These are phyloP conservation scores for Oophaga sylvatica DNA, from an alignment of 2,797 vertebrate genomes.

Conservation along the genomic window DNA sequence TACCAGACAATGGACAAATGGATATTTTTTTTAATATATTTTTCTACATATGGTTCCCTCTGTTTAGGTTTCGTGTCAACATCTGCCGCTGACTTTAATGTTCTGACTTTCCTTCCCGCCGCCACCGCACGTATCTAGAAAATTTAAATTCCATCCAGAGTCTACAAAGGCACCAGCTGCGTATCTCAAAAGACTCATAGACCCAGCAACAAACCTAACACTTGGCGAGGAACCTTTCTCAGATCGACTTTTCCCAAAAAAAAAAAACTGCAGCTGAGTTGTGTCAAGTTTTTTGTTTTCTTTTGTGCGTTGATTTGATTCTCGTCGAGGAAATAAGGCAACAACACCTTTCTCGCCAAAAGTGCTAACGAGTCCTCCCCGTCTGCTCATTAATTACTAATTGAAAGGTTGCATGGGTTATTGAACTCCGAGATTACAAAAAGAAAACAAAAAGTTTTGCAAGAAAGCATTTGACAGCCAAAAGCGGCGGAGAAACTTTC, in stretches of 20 bases:
- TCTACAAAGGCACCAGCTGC: conserved; percentile 51
- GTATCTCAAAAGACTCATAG: conserved; percentile 54
- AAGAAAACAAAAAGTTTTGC: conserved; percentile 34
- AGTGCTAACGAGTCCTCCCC: conserved; percentile 59
- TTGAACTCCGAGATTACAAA: conserved; percentile 54
- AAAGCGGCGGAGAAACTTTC: fast-evolving
- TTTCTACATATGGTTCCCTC: conserved; percentile 11
- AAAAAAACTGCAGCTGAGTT: conserved; percentile 55
- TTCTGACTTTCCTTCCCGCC: not conserved
- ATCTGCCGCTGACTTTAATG: conserved; percentile 50
- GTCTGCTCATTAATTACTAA: conserved; percentile 43
- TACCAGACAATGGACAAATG: not conserved
- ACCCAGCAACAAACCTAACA: conserved; percentile 6
- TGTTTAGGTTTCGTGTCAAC: conserved; percentile 38
- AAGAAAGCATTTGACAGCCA: not conserved
- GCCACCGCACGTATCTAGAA: conserved; percentile 1
- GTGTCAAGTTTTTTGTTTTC: conserved; percentile 7
- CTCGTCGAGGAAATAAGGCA: conserved; percentile 13
- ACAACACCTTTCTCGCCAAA: conserved; percentile 37
- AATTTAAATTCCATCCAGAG: conserved; percentile 52
- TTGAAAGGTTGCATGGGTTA: conserved; percentile 58
- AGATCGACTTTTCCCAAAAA: conserved; percentile 57
- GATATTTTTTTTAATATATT: not conserved
- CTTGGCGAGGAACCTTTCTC: conserved; percentile 58
- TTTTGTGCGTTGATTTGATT: not conserved